Evolutionary conservation across 2,888 invertebrate genomes (phyloP).

Genomic region (Dryomyza anilis): DNA sequence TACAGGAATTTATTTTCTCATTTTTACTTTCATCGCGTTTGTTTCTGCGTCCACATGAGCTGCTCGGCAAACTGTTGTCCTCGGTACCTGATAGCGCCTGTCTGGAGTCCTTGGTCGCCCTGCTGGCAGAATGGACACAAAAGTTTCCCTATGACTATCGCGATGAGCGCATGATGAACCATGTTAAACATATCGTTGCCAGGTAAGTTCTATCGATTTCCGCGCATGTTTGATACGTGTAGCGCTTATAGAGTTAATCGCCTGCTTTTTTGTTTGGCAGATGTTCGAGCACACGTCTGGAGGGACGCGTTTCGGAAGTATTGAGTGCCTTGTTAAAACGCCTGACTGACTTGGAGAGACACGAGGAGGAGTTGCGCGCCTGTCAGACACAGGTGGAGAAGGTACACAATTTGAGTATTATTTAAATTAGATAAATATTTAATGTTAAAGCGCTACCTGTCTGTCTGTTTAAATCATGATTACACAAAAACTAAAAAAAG

Average conservation of each 20-base stretch:
- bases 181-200: conserved; percentile 62
- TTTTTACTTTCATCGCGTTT: conserved; percentile 61
- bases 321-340: conserved; percentile 63
- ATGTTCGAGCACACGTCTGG: conserved; percentile 61
- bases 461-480: not conserved
- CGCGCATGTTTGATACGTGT: conserved; percentile 7
- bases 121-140: conserved; percentile 60
- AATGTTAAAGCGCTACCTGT: not conserved
- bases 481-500: no score
- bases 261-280: conserved; percentile 36
- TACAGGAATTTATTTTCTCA: conserved; percentile 61
- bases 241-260: not conserved
- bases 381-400: conserved; percentile 55
- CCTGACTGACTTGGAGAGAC: conserved; percentile 62
- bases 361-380: conserved; percentile 60
- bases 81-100: conserved; percentile 60
- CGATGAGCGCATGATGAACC: conserved; percentile 62
- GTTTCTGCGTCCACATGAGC: conserved; percentile 60
- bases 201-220: conserved; percentile 44
- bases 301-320: conserved; percentile 60
- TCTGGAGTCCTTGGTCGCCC: conserved; percentile 58
- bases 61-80: conserved; percentile 58
- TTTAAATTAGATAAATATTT: no score
- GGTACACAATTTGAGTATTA: conserved; percentile 38
- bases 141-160: conserved; percentile 62